phyloP scores from a whole-genome alignment of 2,113 vertebrate species.

The Gopherus flavomarginatus region DNA sequence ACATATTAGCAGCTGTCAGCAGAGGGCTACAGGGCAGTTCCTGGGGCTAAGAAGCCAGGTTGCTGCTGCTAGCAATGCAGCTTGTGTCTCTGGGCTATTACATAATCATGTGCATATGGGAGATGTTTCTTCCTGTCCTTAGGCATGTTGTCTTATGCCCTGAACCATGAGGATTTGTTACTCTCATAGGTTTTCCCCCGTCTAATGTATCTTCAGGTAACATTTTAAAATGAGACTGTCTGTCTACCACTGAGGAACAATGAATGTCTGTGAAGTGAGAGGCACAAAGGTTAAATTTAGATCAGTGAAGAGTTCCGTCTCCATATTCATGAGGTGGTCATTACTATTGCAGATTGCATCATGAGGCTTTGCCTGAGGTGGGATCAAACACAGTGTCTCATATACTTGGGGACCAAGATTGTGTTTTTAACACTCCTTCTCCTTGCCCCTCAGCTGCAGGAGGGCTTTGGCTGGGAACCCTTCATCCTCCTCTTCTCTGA shows the following conservation, averaged over 20 bases:
- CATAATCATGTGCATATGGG: background rate
- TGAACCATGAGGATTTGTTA: background rate
- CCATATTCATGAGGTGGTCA: background rate
- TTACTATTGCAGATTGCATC: background rate
- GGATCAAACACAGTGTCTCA: background rate
- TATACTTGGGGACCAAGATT: background rate
- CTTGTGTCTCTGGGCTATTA: background rate
- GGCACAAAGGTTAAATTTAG: background rate
- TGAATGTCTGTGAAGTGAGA: background rate
- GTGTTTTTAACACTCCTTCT: background rate
- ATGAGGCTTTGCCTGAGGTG: background rate
- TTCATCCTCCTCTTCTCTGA: conserved; percentile 79
- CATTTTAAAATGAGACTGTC: background rate
- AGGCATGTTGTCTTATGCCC: background rate
- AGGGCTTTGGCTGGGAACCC: conserved; percentile 83
- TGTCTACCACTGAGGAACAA: background rate
- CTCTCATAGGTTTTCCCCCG: background rate
- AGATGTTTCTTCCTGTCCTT: background rate
- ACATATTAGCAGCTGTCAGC: background rate
- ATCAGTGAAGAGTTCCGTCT: background rate
- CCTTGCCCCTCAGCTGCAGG: conserved; percentile 76
- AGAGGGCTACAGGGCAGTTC: background rate
- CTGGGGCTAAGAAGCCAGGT: background rate
- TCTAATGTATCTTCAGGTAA: background rate
- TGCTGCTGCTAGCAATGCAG: background rate